Percentiles rank a stretch among this genome's conserved stretches.
These are phyloP conservation scores for Pammene fasciana DNA, from an alignment of 2,888 invertebrate species.

Conservation along the genomic window DNA sequence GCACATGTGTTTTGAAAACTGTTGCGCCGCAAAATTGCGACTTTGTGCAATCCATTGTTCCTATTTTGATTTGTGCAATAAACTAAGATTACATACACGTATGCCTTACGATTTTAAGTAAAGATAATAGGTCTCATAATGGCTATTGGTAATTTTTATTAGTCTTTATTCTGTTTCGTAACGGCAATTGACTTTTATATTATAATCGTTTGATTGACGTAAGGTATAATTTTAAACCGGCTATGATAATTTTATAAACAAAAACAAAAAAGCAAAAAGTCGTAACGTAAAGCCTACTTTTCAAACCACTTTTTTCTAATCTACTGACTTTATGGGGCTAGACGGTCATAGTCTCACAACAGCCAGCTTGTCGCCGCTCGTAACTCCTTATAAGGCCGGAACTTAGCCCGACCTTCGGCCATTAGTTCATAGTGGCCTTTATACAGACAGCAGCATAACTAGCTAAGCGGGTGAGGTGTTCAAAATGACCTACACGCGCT, in stretches of 20 bases:
- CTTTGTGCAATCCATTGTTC: slow-evolving; percentile 40
- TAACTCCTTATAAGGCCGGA: slow-evolving; percentile 52
- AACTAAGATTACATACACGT: slow-evolving; percentile 26
- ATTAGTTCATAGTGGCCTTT: too few species aligned
- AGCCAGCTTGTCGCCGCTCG: slow-evolving; percentile 57
- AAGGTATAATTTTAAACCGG: background rate
- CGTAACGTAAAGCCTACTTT: background rate
- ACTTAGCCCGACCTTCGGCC: slow-evolving; percentile 52
- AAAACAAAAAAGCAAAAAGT: background rate
- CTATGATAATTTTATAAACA: background rate
- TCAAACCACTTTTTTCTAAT: too few species aligned
- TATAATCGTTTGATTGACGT: background rate
- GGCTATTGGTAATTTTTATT: slow-evolving; percentile 23
- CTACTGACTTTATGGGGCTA: background rate
- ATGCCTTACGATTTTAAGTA: slow-evolving; percentile 13
- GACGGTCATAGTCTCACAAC: slow-evolving; percentile 40
- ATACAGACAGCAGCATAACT: too few species aligned
- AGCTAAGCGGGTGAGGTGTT: too few species aligned
- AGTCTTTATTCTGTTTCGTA: background rate
- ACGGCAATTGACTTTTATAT: background rate
- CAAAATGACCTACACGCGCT: too few species aligned
- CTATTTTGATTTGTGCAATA: slow-evolving; percentile 35
- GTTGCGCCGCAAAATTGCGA: slow-evolving; percentile 19
- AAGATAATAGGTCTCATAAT: slow-evolving; percentile 29
- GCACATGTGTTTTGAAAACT: slow-evolving; percentile 32